phyloP scores from a whole-genome alignment of 2,888 invertebrate genomes.

The Drosophila paucipuncta region DNA sequence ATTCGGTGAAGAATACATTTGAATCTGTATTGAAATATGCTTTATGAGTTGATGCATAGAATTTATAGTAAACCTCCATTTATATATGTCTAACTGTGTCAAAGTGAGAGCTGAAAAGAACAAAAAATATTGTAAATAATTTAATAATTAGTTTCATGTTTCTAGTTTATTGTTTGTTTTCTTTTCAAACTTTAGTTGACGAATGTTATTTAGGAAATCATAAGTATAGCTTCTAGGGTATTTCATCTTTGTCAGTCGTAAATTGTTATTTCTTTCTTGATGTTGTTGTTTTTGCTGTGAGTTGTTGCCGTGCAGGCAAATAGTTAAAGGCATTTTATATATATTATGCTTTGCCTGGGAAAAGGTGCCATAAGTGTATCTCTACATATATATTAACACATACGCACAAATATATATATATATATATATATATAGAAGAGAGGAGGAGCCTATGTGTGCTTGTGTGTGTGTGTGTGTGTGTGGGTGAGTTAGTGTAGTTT shows the following conservation, averaged over 20 bases:
- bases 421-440: background rate
- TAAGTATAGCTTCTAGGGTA: conserved; percentile 19
- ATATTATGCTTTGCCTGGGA: conserved; percentile 76
- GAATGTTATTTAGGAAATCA: background rate
- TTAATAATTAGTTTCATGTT: background rate
- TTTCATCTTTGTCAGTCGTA: conserved; percentile 1
- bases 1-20: background rate
- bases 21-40: background rate
- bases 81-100: background rate
- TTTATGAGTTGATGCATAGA: background rate
- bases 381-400: background rate
- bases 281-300: conserved; percentile 16
- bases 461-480: background rate
- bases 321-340: conserved; percentile 80
- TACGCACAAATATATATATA: background rate
- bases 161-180: background rate
- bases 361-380: conserved; percentile 77
- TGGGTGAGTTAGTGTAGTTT: conserved; percentile 29
- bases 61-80: background rate
- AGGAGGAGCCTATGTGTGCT: background rate
- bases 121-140: background rate
- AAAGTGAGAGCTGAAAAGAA: background rate
- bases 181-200: background rate
- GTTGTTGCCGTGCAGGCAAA: conserved; percentile 47
- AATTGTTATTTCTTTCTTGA: conserved; percentile 13